A percentile compares a stretch with the other conserved stretches of the same genome.
Evolutionary conservation across 2,888 invertebrate species (phyloP).

Genomic region (Tridacna crocea): DNA sequence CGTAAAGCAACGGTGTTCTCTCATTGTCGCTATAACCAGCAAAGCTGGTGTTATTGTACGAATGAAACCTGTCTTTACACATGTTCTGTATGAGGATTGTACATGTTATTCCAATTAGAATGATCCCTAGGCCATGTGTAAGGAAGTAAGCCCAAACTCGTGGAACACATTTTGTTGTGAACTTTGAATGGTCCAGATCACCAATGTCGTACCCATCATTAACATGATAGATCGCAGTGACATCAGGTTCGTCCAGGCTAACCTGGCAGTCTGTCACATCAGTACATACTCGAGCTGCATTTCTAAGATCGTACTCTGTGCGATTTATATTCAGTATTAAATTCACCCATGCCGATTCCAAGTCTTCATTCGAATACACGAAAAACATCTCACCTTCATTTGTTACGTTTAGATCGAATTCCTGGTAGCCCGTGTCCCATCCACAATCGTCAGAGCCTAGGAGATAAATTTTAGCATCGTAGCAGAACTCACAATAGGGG

Average conservation of each 20-base stretch:
- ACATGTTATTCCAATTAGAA: constrained; percentile 41
- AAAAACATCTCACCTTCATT: constrained; percentile 48
- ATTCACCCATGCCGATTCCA: constrained; percentile 37
- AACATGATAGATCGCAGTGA: constrained; percentile 40
- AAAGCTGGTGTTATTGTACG: background rate
- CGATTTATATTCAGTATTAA: constrained; percentile 36
- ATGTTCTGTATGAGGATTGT: constrained; percentile 42
- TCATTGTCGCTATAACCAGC: constrained; percentile 25
- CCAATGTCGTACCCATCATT: constrained; percentile 48
- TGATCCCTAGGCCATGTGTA: constrained; percentile 35
- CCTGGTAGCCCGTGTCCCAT: background rate
- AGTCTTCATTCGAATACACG: constrained; percentile 37
- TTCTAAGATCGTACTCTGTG: constrained; percentile 33
- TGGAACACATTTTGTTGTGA: constrained; percentile 53
- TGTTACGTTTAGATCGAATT: constrained; percentile 10
- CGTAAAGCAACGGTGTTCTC: constrained; percentile 42
- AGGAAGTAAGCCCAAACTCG: constrained; percentile 55
- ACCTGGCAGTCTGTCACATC: constrained; percentile 37
- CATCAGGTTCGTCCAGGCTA: constrained; percentile 23
- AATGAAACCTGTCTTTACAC: constrained; percentile 17
- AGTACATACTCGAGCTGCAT: constrained; percentile 33
- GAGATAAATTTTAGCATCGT: constrained; percentile 26
- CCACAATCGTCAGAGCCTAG: background rate
- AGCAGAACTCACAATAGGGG: constrained; percentile 45
- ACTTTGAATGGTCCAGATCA: constrained; percentile 34